Conservation (phyloP, 1,140 invertebrate species). For the Zaprionus gabonicus region DNA sequence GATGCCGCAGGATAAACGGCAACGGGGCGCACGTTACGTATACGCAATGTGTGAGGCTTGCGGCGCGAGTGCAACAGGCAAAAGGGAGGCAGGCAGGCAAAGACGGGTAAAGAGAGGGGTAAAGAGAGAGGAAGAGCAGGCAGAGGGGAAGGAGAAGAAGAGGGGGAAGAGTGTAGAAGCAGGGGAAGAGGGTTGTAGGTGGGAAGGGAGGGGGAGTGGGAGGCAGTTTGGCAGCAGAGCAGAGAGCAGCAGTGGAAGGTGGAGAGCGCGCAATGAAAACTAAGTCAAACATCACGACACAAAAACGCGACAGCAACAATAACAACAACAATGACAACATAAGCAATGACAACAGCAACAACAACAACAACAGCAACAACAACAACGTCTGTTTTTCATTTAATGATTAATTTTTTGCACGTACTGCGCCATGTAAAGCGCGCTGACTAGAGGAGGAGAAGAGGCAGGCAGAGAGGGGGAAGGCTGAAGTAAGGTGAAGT, state of each 20-base stretch:
- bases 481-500: too few relatives aligned
- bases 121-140: slow-evolving; percentile 22
- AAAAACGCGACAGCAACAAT: slow-evolving; percentile 10
- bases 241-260: background rate
- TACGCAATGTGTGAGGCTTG: slow-evolving; percentile 33
- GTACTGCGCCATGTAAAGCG: slow-evolving; percentile 58
- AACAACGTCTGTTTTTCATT: slow-evolving; percentile 23
- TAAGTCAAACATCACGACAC: slow-evolving; percentile 7
- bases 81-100: slow-evolving; percentile 2
- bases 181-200: too few relatives aligned
- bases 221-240: background rate
- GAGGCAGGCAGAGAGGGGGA: background rate
- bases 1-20: background rate
- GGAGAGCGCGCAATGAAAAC: background rate
- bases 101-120: too few relatives aligned
- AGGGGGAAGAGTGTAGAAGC: background rate
- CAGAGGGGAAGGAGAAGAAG: slow-evolving; percentile 6
- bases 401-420: slow-evolving; percentile 82
- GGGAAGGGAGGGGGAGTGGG: background rate
- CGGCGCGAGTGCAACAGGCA: slow-evolving; percentile 38
- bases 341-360: slow-evolving; percentile 17
- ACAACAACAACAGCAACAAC: background rate
- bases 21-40: slow-evolving; percentile 35
- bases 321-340: slow-evolving; percentile 51
- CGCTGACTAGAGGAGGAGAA: slow-evolving; percentile 18